Evolutionary conservation across 37 sponge, comb jelly and placozoan species (phyloP), one percentile per base, ranked within the genome.

Genomic region (Amphimedon queenslandica): DNA sequence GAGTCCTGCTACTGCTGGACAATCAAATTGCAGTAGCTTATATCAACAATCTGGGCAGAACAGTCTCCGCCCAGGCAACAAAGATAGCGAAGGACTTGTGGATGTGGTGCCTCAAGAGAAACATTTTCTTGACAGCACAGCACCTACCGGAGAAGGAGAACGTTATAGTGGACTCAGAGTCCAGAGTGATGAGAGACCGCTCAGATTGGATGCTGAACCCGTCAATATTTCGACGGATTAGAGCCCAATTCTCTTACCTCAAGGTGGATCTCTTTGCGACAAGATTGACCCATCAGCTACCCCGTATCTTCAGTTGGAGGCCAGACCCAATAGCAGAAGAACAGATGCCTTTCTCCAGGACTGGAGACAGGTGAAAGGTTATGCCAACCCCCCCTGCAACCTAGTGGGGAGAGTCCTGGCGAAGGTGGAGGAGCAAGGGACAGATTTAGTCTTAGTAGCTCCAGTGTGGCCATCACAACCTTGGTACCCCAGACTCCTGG

Each of bases 391-490:
- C 21, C n/a, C 81, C 55, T 80, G 80, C 72, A 60, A 40, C 53
- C 51, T 79, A 65, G 37, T 79, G n/a, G 80, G 80, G 2, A 58
- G 53, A 37, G 80, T 70, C 2, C 74, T 81, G 42, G 21, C 74
- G 2, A 56, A 82, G 28, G n/a, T n/a, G n/a, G n/a, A n/a, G n/a
- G n/a, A n/a, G n/a, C n/a, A n/a, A n/a, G n/a, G n/a, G n/a, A n/a
- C 71, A 1, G 5, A 57, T 3, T 11, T 75, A 57, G 37, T 69
- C 20, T 64, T 82, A 27, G 57, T 82, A n/a, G 63, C 77, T 16
- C 83, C 83, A 30, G 71, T 75, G 13, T 75, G 83, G 83, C 63
- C 21, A 23, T n/a, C n/a, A n/a, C n/a, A n/a, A n/a, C n/a, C n/a
- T n/a, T n/a, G n/a, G n/a, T n/a, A n/a, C n/a, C n/a, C n/a, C n/a